Evolutionary conservation across 1,140 invertebrate genomes (phyloP), one percentile per base, ranked within the genome.

Genomic region (Dinoponera quadriceps): DNA sequence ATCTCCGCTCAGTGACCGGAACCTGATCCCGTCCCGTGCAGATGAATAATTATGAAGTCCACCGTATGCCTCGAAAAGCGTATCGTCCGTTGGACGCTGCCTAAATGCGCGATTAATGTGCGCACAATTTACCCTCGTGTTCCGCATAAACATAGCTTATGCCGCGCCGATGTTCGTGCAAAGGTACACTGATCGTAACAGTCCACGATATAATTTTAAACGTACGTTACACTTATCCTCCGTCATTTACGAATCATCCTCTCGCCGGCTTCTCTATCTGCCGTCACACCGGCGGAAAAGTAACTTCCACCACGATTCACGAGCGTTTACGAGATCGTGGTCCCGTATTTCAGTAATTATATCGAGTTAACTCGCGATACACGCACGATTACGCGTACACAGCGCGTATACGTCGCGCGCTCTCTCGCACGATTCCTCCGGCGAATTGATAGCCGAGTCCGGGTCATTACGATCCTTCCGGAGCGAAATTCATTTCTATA

Each of bases 31-130:
- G 85, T 55, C 49, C n/a, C 82, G 80, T 71, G 77, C 85, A 90
- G 86, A 91, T 90, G 89, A 91, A 91, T 91, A 91, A 90, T 91
- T 88, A 91, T 82, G n/a, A 90, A 89, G 81, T 74, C 63, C 51
- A 80, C 74, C 85, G 86, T 80, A 55, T 49, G 44, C 55, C 80
- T 29, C 86, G 82, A 69, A 66, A 80, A 73, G 65, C 54, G 65
- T 78, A 69, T 78, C 63, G 75, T 80, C 65, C n/a, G 49, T 80
- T 71, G 75, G 54, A 27, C 33, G 51, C 65, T 54, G 49, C 33
- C 51, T 80, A 71, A 69, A 80, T 60, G 51, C 65, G 65, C 65
- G 75, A 71, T 80, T 80, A 80, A 69, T 59, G 75, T 51, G 33
- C 65, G 59, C 75, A 14, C 69, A 80, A 71, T 80, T 80, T 69